Evolutionary conservation across 2,113 vertebrate species (phyloP), one percentile per base, ranked within the genome.

Genomic region (Etia nguti): DNA sequence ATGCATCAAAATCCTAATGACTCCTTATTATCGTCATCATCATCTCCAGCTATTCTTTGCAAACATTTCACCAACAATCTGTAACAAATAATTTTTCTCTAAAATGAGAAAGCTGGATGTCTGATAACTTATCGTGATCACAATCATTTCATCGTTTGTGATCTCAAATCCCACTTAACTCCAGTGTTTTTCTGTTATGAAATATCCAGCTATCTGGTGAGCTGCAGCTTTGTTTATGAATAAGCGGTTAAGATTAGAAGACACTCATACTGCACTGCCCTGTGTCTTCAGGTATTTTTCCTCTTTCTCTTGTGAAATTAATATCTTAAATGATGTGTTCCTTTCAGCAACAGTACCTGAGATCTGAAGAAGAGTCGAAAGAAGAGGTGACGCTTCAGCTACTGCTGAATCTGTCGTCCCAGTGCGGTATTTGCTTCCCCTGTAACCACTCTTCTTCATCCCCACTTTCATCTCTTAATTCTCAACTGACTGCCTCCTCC

Each of bases 351-450:
- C 91, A 91, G 38, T 92, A 92, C 92, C 87, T 94, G 80, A 87
- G 60, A 50, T 95, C 87, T 56, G 92, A 92, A 50, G 93, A 92
- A 43, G 92, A 91, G 68, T 87, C 86, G 65, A 96, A 96, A 94
- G 98, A 98, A 95, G 97, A 98, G 84, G 94, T 94, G 80, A 94
- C 97, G 3, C 93, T 99, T 82, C 96, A 97, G 48, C 96, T 99
- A 24, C 96, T 99, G 81, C 89, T 97, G 92, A 96, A 97, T 92
- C 94, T 99, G 73, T 98, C 97, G 50, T 94, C 95, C 88, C 96
- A 96, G 73, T 97, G 97, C 89, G 97, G 96, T 2, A 87, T 98
- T 83, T 97, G 95, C 29, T 98, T 99, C 90, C 97, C 97, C 9
- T 95, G 93, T 12, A 89, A 82, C 20, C 84, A 92, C 31, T 92